Evolutionary conservation across 2,113 vertebrate genomes (phyloP).

Genomic region (Dendrocopos noguchii): DNA sequence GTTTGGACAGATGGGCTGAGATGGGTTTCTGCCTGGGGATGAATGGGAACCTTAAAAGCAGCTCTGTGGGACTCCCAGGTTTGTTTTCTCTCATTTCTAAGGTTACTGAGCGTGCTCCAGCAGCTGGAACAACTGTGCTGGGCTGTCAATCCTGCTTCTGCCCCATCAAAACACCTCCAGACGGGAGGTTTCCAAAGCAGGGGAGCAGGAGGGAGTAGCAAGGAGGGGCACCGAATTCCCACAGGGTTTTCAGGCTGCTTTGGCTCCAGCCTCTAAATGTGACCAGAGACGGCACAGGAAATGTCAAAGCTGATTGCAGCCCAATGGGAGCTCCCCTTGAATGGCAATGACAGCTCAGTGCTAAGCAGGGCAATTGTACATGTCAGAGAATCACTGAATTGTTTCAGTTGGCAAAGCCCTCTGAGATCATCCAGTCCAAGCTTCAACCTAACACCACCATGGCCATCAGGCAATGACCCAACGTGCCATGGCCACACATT

Average conservation of each 20-base stretch:
- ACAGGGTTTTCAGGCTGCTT: not conserved
- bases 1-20: not conserved
- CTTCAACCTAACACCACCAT: too few species aligned
- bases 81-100: slow-evolving; percentile 32
- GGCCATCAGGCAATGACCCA: too few species aligned
- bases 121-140: not conserved
- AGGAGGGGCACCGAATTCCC: not conserved
- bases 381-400: too few species aligned
- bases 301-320: not conserved
- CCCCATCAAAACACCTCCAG: not conserved
- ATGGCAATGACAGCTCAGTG: not conserved
- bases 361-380: not conserved
- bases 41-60: not conserved
- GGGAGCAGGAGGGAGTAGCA: not conserved
- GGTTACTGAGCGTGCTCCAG: not conserved
- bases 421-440: too few species aligned
- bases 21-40: not conserved
- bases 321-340: not conserved
- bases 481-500: too few species aligned
- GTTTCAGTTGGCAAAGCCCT: too few species aligned
- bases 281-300: not conserved
- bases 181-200: not conserved
- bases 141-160: not conserved
- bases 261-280: not conserved
- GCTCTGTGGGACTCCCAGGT: not conserved